Conservation (phyloP, 2,797 vertebrate genomes). For the Malacoctenus gilli region DNA sequence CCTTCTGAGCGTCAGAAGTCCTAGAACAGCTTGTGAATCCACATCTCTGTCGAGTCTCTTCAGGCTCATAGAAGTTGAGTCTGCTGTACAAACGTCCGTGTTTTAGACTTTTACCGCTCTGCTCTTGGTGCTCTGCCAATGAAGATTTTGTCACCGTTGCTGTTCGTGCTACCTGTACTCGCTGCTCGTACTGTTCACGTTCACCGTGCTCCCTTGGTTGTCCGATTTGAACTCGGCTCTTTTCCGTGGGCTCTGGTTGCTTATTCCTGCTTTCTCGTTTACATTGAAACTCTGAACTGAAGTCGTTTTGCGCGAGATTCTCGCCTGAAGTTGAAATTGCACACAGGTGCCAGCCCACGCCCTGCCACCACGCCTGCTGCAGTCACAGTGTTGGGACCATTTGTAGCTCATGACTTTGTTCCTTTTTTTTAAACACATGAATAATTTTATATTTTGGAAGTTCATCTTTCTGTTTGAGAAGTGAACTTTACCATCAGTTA, state of each 20-base stretch:
- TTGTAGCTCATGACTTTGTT: conserved; percentile 38
- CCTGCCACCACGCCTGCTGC: conserved; percentile 46
- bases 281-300: conserved; percentile 28
- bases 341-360: conserved; percentile 51
- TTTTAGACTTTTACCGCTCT: conserved; percentile 4
- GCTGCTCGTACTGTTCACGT: not conserved
- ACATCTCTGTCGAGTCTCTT: conserved; percentile 16
- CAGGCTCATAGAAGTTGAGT: too few relatives aligned
- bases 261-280: conserved; percentile 17
- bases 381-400: conserved; percentile 78
- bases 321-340: conserved; percentile 37
- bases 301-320: conserved; percentile 45
- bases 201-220: not conserved
- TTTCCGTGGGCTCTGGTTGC: conserved; percentile 10
- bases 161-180: not conserved
- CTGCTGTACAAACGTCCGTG: not conserved
- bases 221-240: conserved; percentile 8
- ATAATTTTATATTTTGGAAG: conserved; percentile 39
- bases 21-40: conserved; percentile 14
- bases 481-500: conserved; percentile 63
- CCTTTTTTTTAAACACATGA: conserved; percentile 11
- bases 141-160: not conserved
- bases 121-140: not conserved
- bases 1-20: conserved; percentile 33
- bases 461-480: conserved; percentile 53